These are phyloP conservation scores for Xanthorhoe spadicearia DNA, from an alignment of 2,888 invertebrate genomes.

Conservation along the genomic window DNA sequence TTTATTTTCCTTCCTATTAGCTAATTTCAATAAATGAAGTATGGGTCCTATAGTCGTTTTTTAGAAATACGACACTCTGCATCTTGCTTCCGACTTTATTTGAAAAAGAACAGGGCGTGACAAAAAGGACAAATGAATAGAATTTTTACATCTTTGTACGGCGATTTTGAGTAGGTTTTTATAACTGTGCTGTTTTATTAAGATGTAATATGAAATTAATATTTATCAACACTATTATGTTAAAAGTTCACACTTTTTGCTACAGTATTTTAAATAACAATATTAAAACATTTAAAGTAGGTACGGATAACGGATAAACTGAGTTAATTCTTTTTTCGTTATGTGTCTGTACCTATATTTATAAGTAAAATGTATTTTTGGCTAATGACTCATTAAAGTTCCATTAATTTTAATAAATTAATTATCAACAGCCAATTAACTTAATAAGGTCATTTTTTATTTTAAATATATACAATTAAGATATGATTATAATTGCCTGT, in stretches of 20 bases:
- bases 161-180: neutral
- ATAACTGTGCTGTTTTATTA: no score
- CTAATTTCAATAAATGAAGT: no score
- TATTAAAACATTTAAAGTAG: no score
- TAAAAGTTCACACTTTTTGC: no score
- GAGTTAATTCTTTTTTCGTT: no score
- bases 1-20: no score
- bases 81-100: neutral
- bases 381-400: constrained; percentile 2
- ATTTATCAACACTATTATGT: no score
- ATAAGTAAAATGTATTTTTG: neutral
- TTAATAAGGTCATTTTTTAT: constrained; percentile 30
- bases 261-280: no score
- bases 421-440: constrained; percentile 36
- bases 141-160: neutral
- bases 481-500: constrained; percentile 7
- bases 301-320: no score
- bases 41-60: neutral
- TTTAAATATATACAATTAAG: constrained; percentile 2
- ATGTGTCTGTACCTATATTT: neutral
- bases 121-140: neutral
- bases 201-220: no score
- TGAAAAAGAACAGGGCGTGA: neutral
- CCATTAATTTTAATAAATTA: constrained; percentile 17
- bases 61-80: neutral